Evolutionary conservation across 1,140 invertebrate genomes (phyloP).

Genomic region (Diachasmimorpha longicaudata): DNA sequence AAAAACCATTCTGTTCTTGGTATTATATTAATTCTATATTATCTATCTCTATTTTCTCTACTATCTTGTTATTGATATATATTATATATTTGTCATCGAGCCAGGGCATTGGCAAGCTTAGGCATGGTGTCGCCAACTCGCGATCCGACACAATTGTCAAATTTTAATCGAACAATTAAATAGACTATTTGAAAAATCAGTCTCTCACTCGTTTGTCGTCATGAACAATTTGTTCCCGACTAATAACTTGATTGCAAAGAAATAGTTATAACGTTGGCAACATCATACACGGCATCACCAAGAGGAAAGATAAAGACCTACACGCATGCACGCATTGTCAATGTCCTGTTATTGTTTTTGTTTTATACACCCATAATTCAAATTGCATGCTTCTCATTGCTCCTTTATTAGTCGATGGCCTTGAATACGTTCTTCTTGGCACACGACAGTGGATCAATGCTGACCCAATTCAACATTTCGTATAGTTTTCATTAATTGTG

Average conservation of each 20-base stretch:
- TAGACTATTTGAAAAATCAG: neutral
- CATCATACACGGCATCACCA: slow-evolving; percentile 62
- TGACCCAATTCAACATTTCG: neutral
- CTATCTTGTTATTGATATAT: slow-evolving; percentile 18
- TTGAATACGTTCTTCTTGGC: neutral
- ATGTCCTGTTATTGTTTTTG: slow-evolving; percentile 55
- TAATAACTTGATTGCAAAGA: neutral
- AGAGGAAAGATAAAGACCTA: slow-evolving; percentile 38
- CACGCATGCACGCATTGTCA: slow-evolving; percentile 57
- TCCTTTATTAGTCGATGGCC: neutral
- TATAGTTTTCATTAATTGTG: neutral
- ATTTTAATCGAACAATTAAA: neutral
- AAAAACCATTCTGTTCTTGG: slow-evolving; percentile 10
- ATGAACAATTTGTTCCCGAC: neutral
- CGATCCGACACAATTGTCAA: slow-evolving; percentile 30
- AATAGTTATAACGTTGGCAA: slow-evolving; percentile 52
- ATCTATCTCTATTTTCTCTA: slow-evolving; percentile 16
- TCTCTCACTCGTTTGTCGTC: neutral
- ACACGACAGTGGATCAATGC: neutral
- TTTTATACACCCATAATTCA: neutral
- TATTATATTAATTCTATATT: slow-evolving; percentile 21
- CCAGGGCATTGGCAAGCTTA: slow-evolving; percentile 83
- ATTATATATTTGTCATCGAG: slow-evolving; percentile 61
- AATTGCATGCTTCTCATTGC: neutral
- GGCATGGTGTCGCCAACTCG: slow-evolving; percentile 64